Conservation (phyloP, 2,888 invertebrate genomes). For the Macaria notata region DNA sequence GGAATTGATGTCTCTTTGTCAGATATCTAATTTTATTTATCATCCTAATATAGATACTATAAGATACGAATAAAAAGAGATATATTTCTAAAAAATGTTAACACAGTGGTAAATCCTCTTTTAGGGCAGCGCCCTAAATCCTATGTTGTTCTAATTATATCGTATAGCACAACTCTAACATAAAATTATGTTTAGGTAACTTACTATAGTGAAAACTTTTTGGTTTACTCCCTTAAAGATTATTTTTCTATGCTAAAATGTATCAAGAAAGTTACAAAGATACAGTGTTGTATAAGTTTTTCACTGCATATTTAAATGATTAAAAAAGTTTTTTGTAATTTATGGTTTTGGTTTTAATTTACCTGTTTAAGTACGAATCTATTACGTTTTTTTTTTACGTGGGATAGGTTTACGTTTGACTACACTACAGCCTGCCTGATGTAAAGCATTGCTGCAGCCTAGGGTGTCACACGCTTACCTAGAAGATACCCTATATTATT, state of each 20-base stretch:
- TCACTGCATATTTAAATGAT: constrained; percentile 73
- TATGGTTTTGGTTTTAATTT: constrained; percentile 18
- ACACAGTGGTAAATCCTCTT: no score
- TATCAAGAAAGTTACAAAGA: constrained; percentile 55
- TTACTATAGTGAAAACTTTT: constrained; percentile 31
- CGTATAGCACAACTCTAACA: constrained; percentile 54
- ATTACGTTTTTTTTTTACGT: no score
- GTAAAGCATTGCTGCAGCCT: no score
- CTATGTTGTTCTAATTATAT: constrained; percentile 33
- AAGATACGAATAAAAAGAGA: no score
- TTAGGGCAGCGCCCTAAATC: background rate
- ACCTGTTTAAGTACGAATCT: background rate
- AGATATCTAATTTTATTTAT: no score
- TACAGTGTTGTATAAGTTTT: constrained; percentile 67
- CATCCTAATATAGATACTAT: no score
- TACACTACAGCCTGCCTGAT: no score
- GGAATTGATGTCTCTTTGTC: no score
- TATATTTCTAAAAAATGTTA: no score
- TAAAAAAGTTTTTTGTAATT: constrained; percentile 40
- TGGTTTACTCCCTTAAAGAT: constrained; percentile 45
- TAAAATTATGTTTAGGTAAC: constrained; percentile 64
- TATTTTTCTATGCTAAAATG: constrained; percentile 60
- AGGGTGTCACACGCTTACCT: no score
- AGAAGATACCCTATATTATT: no score
- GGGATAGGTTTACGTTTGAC: no score